Evolutionary conservation across 2,888 invertebrate species (phyloP).

Genomic region (Ptycholaimellus sp.): DNA sequence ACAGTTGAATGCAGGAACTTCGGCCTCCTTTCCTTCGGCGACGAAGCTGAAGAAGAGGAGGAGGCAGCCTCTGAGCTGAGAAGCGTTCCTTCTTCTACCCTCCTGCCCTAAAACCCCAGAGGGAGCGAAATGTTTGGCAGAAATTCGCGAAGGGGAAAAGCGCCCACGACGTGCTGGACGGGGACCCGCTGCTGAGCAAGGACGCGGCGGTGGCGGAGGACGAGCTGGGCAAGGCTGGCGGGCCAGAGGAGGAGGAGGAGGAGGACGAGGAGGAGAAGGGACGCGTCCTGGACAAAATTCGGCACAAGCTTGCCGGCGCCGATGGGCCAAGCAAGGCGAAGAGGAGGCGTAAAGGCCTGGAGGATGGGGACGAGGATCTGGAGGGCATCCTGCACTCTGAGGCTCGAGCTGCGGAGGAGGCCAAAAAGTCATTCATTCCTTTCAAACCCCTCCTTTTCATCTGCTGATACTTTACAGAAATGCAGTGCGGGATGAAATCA

Average conservation of each 20-base stretch:
- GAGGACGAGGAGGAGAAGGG: constrained; percentile 8
- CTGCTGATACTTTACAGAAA: background rate
- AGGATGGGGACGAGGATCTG: constrained; percentile 9
- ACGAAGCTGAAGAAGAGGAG: constrained; percentile 78
- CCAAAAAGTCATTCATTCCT: constrained; percentile 5
- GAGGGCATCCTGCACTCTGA: constrained; percentile 8
- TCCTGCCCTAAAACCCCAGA: background rate
- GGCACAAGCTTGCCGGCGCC: constrained; percentile 9
- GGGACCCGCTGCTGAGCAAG: constrained; percentile 53
- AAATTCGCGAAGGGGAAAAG: constrained; percentile 57
- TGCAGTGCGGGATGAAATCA: constrained; percentile 4
- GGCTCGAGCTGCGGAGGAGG: constrained; percentile 6
- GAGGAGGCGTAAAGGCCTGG: constrained; percentile 5
- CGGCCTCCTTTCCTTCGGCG: constrained; percentile 79
- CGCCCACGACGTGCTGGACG: constrained; percentile 67
- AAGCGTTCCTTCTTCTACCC: constrained; percentile 31
- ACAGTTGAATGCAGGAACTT: constrained; percentile 62
- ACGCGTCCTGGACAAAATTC: constrained; percentile 8
- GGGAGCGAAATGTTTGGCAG: constrained; percentile 1
- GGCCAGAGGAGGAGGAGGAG: constrained; percentile 5
- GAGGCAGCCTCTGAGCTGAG: constrained; percentile 40
- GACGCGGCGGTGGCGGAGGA: constrained; percentile 19
- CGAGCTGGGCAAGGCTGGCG: constrained; percentile 12
- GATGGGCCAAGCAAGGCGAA: constrained; percentile 6
- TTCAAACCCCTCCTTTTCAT: background rate